Base-by-base conservation (phyloP, 1,140 invertebrate species). In the Drosophila biarmipes region DNA sequence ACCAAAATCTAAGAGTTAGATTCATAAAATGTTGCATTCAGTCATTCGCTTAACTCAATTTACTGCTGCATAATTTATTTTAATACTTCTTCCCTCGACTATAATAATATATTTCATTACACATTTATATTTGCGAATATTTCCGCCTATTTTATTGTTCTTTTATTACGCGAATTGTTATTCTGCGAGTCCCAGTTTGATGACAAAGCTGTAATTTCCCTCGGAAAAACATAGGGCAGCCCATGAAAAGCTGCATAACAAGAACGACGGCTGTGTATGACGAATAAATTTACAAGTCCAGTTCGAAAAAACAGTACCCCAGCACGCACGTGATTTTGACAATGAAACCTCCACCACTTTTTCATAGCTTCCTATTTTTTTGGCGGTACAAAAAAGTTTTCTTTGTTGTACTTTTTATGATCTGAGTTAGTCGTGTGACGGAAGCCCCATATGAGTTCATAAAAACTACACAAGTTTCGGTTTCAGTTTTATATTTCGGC, bases 321-420 rank as follows among this genome's bases (percentile, higher is more conserved):
- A 73, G 69, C 78, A 86, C 74, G 82, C 84, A 79, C 82, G 82
- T 87, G 82, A 87, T 87, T 87, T 87, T 82, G 73, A 87, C 82
- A 82, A 68, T 75, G 74, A 78, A 78, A 66, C 75, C 38, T 51
- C 42, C 35, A 4, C n/a, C 10, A 29, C 29, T 17, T 57, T 61
- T 54, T 71, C 27, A 54, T 64, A 48, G 63, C 54, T 48, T 63
- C 59, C 66, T 56, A 37, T 34, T 38, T 74, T 74, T 68, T 52
- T 57, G 48, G 34, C 58, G 75, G 63, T 75, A 86, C 67, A 56
- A 75, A 51, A 80, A 87, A 78, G 61, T 78, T 75, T 86, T 40
- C 53, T 63, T 51, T 71, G 40, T 67, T 69, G 46, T 52, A 10
- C 29, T 72, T 52, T 74, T 85, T 84, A 80, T 79, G 72, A 79